Evolutionary conservation across 92 coral and sea anemone species (phyloP), one percentile per base, ranked within the genome.

Genomic region (Epizoanthus illoricatus): DNA sequence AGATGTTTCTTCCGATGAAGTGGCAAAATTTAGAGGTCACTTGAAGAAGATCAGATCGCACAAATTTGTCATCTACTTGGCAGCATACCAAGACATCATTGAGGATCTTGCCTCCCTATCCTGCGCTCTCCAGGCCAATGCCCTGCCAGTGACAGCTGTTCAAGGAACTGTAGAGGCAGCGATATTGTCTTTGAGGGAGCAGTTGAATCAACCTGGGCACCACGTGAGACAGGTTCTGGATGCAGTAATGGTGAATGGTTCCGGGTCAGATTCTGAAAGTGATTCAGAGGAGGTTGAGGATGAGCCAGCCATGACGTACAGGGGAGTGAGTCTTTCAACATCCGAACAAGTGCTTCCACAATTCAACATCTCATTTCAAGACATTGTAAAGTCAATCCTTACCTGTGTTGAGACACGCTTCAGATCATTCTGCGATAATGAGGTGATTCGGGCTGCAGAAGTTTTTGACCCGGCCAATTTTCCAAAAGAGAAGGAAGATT

Each of bases 401-500:
- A 66, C 43, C 0, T 11, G 71, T 66, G 71, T 66, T 63, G 68
- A 21, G 71, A 66, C 71, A 66, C 71, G 40, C 41, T 66, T 66
- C 71, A 66, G 71, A 16, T 66, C 40, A 42, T 66, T 66, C 71
- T 66, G 71, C 33, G 71, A 66, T 66, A 66, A 62, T 76, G 65
- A 58, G 55, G 81, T 76, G 62, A 57, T 76, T 56, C 41, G 21
- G 10, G 19, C 65, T 76, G 81, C 42, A 15, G 81, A 58, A 55
- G 65, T 76, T 58, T 62, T 75, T 55, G 65, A 75, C 65, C 67
- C 54, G 36, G 42, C 45, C 57, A 43, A 58, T 39, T 76, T 60
- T 36, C 82, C 82, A 76, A 55, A 64, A 59, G 68, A 76, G 65
- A 36, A 76, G 39, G 69, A 62, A 17, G 69, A 62, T 78, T 33